These are phyloP conservation scores for Lophura nycthemera DNA, from an alignment of 2,113 vertebrate genomes.

Conservation along the genomic window DNA sequence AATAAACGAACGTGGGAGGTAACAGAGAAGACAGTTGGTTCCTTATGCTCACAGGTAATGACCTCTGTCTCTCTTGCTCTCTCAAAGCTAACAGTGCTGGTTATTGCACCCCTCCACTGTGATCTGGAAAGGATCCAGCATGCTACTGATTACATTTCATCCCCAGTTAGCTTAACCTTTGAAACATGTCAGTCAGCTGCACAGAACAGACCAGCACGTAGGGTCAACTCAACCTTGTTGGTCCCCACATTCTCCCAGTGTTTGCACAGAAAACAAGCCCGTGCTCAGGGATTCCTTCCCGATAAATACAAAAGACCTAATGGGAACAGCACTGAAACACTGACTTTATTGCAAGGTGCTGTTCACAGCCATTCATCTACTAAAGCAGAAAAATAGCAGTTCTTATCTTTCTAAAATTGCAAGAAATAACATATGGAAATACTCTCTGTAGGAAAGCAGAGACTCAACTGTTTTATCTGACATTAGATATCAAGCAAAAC, in stretches of 20 bases:
- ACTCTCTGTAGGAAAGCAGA: background rate
- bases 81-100: conserved; percentile 62
- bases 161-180: conserved; percentile 81
- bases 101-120: conserved; percentile 60
- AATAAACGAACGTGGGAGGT: conserved; percentile 55
- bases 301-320: conserved; percentile 17
- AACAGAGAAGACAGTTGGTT: conserved; percentile 48
- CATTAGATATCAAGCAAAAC: background rate
- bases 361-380: background rate
- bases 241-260: conserved; percentile 50
- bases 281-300: conserved; percentile 45
- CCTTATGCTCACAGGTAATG: conserved; percentile 68
- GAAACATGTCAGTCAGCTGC: conserved; percentile 73
- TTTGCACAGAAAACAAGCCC: conserved; percentile 66
- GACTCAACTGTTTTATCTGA: background rate
- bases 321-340: background rate
- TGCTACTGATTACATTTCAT: conserved; percentile 70
- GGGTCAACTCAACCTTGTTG: conserved; percentile 73
- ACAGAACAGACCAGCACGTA: conserved; percentile 61
- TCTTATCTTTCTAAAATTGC: background rate
- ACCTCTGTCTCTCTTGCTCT: conserved; percentile 75
- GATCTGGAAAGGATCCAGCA: conserved; percentile 69
- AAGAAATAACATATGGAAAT: background rate
- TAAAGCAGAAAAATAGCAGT: background rate
- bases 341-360: background rate